Evolutionary conservation across 2,797 vertebrate genomes (phyloP).

Genomic region (Acrossocheilus wenchowensis): DNA sequence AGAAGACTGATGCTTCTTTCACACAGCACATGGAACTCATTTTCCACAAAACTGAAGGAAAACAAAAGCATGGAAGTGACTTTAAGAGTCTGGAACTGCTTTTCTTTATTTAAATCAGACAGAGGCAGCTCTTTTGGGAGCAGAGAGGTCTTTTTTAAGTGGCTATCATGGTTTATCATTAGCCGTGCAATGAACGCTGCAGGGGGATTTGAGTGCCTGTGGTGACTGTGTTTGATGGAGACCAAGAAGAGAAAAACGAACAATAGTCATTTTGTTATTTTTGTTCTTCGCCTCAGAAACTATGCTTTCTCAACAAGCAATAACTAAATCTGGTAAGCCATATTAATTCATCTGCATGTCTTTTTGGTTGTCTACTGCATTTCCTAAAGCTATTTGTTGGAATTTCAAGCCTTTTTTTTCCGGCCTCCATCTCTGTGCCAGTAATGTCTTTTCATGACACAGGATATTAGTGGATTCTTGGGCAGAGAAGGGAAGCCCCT

Average conservation of each 20-base stretch:
- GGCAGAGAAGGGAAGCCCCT: slow-evolving; percentile 42
- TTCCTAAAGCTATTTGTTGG: not conserved
- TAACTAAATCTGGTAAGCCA: not conserved
- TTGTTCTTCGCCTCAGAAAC: not conserved
- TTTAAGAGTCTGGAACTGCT: slow-evolving; percentile 50
- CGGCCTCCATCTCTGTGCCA: slow-evolving; percentile 43
- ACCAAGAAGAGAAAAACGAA: not conserved
- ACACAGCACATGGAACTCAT: slow-evolving; percentile 32
- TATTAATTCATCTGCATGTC: not conserved
- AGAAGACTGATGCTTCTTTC: not conserved
- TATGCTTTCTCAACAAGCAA: not conserved
- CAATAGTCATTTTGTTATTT: not conserved
- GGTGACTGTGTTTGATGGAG: not conserved
- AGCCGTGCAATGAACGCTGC: not conserved
- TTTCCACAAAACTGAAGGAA: slow-evolving; percentile 37
- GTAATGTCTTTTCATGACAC: slow-evolving; percentile 62
- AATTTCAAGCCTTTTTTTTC: slow-evolving; percentile 3
- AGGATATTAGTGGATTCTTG: slow-evolving; percentile 50
- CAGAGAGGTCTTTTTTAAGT: slow-evolving; percentile 41
- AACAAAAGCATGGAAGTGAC: slow-evolving; percentile 14
- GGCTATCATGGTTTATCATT: slow-evolving; percentile 48
- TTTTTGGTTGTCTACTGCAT: not conserved
- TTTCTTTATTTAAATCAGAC: slow-evolving; percentile 56
- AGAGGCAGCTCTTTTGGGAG: slow-evolving; percentile 13
- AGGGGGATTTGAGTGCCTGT: slow-evolving; percentile 1